A percentile compares a stretch with the other conserved stretches of the same genome.
These are phyloP conservation scores for Scrobipalpa atriplicella DNA, from an alignment of 2,888 invertebrate genomes.

Conservation along the genomic window DNA sequence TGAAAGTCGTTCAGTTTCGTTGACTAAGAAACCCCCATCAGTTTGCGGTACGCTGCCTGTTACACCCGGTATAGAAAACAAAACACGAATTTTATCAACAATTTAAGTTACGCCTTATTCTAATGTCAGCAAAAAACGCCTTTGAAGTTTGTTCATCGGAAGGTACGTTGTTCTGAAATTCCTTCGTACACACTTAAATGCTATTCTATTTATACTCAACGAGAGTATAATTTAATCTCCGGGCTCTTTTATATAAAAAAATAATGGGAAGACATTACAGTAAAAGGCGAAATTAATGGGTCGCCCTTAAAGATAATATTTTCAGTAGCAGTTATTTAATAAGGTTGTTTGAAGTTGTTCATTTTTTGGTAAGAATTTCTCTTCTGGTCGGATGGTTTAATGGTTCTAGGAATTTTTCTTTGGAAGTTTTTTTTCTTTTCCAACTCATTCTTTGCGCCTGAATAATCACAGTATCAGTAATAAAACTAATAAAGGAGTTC, in stretches of 20 bases:
- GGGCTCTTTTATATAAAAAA: background rate
- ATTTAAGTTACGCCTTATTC: background rate
- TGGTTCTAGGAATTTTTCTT: background rate
- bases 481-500: too few species aligned
- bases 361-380: background rate
- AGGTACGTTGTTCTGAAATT: background rate
- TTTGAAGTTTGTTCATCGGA: slow-evolving; percentile 1
- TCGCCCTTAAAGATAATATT: background rate
- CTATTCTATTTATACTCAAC: slow-evolving; percentile 1
- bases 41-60: too few species aligned
- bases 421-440: background rate
- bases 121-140: background rate
- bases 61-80: too few species aligned
- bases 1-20: too few species aligned
- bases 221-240: background rate
- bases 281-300: background rate
- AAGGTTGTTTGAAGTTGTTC: slow-evolving; percentile 6
- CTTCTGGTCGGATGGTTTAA: background rate
- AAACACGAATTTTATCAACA: too few species aligned
- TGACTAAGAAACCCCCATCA: too few species aligned
- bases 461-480: too few species aligned
- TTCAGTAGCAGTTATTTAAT: slow-evolving; percentile 5
- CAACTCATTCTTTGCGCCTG: too few species aligned
- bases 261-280: slow-evolving; percentile 1
- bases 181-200: slow-evolving; percentile 4